Base-by-base conservation (phyloP, 2,797 vertebrate species). In the Clarias fuscus region DNA sequence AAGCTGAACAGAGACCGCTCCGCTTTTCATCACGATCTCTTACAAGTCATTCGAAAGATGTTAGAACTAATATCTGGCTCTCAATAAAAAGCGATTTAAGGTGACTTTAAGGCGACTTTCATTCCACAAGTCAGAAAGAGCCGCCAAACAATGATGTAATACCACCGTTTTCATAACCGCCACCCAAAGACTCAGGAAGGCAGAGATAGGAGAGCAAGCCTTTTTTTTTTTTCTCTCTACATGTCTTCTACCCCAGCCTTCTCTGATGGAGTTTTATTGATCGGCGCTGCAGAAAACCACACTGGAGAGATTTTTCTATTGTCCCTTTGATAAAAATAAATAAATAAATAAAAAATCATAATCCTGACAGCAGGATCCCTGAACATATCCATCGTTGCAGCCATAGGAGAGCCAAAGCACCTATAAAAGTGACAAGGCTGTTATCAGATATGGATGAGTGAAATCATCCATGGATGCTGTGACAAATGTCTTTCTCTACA, bases 301-400 rank as follows among this genome's bases (percentile, higher is more conserved):
- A 93, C 92, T 89, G 85, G 84, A 92, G 90, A 92, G 91, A 89
- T 88, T 92, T 93, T 93, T 93, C 92, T 93, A 90, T 93, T 91
- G 91, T 87, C 88, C 88, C 77, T 30, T 88, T 91, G 92, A 92
- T 90, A 86, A 61, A 77, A 70, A 67, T 53, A 33, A 33, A 33
- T 1, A 56, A 67, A 18, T 53, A 77, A 76, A 82, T 85, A 91
- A 90, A 86, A 88, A 88, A 83, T 84, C 77, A 91, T 94, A 92
- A 94, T 93, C 92, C 91, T 79, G 90, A 90, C 91, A 92, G 91
- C 91, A 92, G 90, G 89, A 90, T 91, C 90, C 90, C 89, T 92
- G 91, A 94, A 92, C 91, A 93, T 90, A 92, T 93, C 91, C 92
- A 88, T 91, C 92, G 92, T 24, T 91, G 92, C 92, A 92, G 88